Evolutionary conservation across 2,888 invertebrate species (phyloP), one percentile per base, ranked within the genome.

Genomic region (Ecdyonurus torrentis): DNA sequence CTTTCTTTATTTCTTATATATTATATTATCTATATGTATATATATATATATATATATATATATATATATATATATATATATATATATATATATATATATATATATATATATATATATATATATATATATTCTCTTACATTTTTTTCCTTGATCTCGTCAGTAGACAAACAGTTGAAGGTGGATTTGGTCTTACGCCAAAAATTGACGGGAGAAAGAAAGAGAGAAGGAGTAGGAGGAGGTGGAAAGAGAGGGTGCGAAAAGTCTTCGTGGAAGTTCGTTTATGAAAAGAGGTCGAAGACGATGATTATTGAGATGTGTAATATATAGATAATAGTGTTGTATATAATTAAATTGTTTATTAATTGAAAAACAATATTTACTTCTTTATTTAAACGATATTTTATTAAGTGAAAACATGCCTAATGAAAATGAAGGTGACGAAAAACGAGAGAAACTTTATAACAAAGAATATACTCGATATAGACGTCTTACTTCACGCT

Each of bases 381-480:
- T 10, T 37, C 15, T 15, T 37, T 37, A 15, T 37, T 5, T 37
- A 37, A 37, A 37, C 15, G 5, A 15, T 10, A 37, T 10, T 5
- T 37, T 5, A 5, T 10, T 37, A 37, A 10, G 7, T 10, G 15
- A 37, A 37, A 15, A 10, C 5, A 37, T 37, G 37, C 15, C 37
- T 10, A 37, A 37, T 15, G 37, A 37, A 37, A 37, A 37, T 37
- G 15, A 37, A 37, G 37, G 15, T 37, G 37, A 37, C 15, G 37
- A 15, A 10, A 37, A 37, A 10, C 37, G 37, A 37, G 75, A 74
- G 65, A 72, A 72, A 66, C 74, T 72, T 62, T 89, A 89, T 72
- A 81, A 81, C 19, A 80, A 82, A 68, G 89, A 87, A 71, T 89
- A 88, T 68, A 80, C 78, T 65, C 79, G 86, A 70, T 72, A 87